phyloP scores from a whole-genome alignment of 2,888 invertebrate genomes.

The Brachylomia viminalis region DNA sequence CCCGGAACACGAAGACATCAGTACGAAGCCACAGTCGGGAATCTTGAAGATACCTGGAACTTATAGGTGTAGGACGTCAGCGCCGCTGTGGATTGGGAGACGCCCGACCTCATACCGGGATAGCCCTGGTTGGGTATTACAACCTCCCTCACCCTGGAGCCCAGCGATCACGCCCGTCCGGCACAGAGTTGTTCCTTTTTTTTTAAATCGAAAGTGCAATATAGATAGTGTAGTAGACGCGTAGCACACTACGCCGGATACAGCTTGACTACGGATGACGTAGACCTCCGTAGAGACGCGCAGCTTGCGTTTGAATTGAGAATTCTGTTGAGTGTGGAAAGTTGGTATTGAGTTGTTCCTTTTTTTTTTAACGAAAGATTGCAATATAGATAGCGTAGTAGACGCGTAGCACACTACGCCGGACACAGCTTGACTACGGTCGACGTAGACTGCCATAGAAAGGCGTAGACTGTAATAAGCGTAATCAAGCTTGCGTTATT shows the following conservation, averaged over 20 bases:
- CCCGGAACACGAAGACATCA: no score
- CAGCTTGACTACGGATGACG: conserved; percentile 82
- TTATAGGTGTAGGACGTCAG: no score
- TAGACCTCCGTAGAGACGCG: conserved; percentile 70
- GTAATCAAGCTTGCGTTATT: no score
- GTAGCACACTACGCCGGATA: conserved; percentile 84
- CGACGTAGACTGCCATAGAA: conserved; percentile 70
- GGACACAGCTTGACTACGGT: conserved; percentile 73
- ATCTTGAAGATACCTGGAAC: no score
- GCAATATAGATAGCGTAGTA: conserved; percentile 86
- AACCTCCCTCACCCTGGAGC: no score
- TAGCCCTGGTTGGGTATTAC: no score
- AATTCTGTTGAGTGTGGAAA: neutral
- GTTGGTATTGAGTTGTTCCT: neutral
- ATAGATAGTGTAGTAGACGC: conserved; percentile 87
- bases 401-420: conserved; percentile 80
- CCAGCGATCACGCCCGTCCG: no score
- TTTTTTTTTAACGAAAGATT: conserved; percentile 84
- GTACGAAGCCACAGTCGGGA: no score
- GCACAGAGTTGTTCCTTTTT: no score
- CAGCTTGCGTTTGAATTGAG: neutral
- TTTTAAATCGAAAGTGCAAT: no score
- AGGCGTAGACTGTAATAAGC: neutral
- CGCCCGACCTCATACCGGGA: no score
- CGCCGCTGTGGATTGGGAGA: no score